Evolutionary conservation across 2,888 invertebrate genomes (phyloP).

Genomic region (Acronicta alni): DNA sequence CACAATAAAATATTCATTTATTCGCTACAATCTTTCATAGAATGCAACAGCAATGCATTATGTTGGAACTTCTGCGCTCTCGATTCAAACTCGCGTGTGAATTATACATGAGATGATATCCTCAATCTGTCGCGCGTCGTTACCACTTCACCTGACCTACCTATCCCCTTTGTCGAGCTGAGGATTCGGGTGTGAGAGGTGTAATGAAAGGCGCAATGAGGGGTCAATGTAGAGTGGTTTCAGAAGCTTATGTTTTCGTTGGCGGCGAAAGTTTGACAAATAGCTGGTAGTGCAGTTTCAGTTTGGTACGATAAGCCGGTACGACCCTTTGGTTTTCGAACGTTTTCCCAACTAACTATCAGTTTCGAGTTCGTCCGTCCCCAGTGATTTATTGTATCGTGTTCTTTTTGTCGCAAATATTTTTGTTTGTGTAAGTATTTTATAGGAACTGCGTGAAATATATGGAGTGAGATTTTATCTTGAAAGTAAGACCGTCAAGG

Average conservation of each 20-base stretch:
- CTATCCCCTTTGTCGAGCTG: constrained; percentile 4
- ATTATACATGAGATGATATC: constrained; percentile 85
- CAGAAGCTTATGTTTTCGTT: constrained; percentile 73
- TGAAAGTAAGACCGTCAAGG: constrained; percentile 21
- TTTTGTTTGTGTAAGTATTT: constrained; percentile 58
- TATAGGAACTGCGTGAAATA: constrained; percentile 43
- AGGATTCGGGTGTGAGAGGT: not conserved
- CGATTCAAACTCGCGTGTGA: constrained; percentile 78
- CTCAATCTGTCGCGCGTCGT: constrained; percentile 78
- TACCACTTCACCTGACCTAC: constrained; percentile 66
- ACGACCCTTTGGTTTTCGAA: constrained; percentile 67
- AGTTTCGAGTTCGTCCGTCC: constrained; percentile 65
- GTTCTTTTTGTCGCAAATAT: constrained; percentile 61
- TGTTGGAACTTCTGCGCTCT: constrained; percentile 65
- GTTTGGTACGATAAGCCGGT: constrained; percentile 78
- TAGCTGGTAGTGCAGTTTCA: constrained; percentile 76
- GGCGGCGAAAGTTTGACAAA: constrained; percentile 81
- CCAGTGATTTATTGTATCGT: constrained; percentile 70
- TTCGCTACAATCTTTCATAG: constrained; percentile 71
- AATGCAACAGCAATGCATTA: constrained; percentile 76
- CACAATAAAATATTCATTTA: constrained; percentile 74
- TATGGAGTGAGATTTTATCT: constrained; percentile 35
- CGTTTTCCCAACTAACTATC: constrained; percentile 71
- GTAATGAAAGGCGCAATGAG: constrained; percentile 7
- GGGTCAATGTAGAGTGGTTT: constrained; percentile 61